Evolutionary conservation across 2,797 vertebrate genomes (phyloP).

Genomic region (Lepus townsendii): DNA sequence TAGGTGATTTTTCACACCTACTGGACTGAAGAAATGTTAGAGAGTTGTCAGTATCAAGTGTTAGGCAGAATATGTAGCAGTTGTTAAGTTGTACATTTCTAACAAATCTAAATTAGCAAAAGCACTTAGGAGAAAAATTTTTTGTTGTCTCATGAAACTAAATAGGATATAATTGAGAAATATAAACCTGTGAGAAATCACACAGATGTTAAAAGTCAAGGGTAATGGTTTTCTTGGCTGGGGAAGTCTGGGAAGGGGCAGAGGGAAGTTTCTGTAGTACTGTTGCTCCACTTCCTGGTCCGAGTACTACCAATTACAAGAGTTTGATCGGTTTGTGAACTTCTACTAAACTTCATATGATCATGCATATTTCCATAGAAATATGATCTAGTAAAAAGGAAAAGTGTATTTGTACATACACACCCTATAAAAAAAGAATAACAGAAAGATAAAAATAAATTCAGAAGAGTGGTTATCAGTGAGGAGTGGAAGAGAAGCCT

Average conservation of each 20-base stretch:
- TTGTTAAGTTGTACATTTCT: background rate
- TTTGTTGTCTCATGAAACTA: slow-evolving; percentile 16
- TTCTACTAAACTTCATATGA: background rate
- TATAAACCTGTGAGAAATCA: background rate
- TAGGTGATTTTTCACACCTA: background rate
- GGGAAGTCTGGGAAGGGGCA: background rate
- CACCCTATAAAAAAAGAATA: background rate
- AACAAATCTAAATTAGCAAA: background rate
- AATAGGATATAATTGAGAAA: background rate
- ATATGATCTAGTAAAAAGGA: background rate
- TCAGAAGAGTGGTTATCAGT: background rate
- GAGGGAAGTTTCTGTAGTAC: background rate
- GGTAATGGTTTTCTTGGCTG: background rate
- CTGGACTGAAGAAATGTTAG: background rate
- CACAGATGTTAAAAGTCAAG: background rate
- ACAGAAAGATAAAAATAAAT: background rate
- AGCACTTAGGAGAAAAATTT: background rate
- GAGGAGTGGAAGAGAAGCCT: background rate
- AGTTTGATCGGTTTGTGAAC: slow-evolving; percentile 12
- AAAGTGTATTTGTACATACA: background rate
- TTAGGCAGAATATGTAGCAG: background rate
- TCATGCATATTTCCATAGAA: slow-evolving; percentile 25
- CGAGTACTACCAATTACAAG: background rate
- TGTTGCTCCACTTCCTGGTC: background rate
- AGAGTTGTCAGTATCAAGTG: background rate